Conservation (phyloP, 2,888 invertebrate species). For the Choristoneura rosaceana region DNA sequence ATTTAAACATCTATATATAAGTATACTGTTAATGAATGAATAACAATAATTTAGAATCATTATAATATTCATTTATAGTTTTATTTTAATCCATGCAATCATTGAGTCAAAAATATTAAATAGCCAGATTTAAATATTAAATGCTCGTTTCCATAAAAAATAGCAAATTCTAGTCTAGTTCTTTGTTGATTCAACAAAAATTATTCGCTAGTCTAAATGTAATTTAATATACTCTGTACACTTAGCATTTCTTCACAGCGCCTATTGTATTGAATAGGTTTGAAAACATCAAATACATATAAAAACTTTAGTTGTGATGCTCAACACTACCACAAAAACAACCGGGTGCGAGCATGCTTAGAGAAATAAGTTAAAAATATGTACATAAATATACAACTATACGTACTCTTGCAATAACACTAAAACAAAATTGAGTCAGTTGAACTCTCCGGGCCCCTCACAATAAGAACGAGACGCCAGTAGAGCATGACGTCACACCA, state of each 20-base stretch:
- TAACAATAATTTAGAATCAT: too few species aligned
- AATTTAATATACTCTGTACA: not conserved
- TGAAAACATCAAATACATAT: not conserved
- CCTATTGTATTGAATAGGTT: not conserved
- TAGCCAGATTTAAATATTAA: too few species aligned
- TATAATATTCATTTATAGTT: too few species aligned
- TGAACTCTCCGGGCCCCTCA: not conserved
- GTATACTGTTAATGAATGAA: too few species aligned
- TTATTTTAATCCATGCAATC: too few species aligned
- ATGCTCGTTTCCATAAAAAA: too few species aligned
- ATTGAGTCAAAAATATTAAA: too few species aligned
- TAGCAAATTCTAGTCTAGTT: too few species aligned
- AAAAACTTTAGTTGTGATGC: not conserved
- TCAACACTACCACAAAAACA: not conserved
- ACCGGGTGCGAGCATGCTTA: not conserved
- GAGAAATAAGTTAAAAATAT: not conserved
- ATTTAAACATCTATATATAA: too few species aligned
- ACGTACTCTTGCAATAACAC: not conserved
- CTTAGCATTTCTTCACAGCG: not conserved
- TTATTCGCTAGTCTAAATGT: not conserved
- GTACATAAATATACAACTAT: not conserved
- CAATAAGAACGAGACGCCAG: conserved; percentile 1
- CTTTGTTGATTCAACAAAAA: not conserved
- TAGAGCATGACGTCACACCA: not conserved
- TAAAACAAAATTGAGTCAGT: not conserved